Conservation (phyloP, 1,140 invertebrate genomes). For the Neodiprion pinetum region DNA sequence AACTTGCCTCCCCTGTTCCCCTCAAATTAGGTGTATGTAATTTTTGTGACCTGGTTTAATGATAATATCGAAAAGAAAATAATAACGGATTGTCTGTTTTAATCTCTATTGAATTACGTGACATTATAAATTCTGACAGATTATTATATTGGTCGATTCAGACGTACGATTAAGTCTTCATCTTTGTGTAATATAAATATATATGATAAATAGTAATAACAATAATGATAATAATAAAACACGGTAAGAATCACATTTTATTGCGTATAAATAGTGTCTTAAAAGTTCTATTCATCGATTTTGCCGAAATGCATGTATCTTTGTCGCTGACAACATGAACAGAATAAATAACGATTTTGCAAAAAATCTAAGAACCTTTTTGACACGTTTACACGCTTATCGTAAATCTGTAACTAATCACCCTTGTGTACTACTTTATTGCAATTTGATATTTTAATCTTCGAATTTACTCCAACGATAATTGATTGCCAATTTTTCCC, state of each 20-base stretch:
- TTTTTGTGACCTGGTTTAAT: conserved; percentile 51
- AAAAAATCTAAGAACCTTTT: no score
- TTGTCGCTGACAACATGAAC: not conserved
- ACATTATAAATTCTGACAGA: conserved; percentile 35
- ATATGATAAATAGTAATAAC: not conserved
- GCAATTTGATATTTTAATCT: no score
- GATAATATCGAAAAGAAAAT: conserved; percentile 37
- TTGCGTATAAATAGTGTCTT: not conserved
- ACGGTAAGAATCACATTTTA: conserved; percentile 36
- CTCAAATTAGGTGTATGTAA: conserved; percentile 32
- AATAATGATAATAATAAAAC: conserved; percentile 39
- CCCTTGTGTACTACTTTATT: no score
- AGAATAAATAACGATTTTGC: no score
- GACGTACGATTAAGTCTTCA: conserved; percentile 51
- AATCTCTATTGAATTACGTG: conserved; percentile 45
- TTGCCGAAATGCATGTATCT: not conserved
- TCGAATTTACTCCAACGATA: no score
- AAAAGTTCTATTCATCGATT: not conserved
- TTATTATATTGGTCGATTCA: conserved; percentile 47
- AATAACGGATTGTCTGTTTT: conserved; percentile 32
- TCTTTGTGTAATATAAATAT: conserved; percentile 56
- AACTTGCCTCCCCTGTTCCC: conserved; percentile 7
- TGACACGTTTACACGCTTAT: no score
- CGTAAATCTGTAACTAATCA: no score
- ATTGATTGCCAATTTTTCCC: no score